A percentile compares a stretch with the other conserved stretches of the same genome.
Conservation (phyloP, 2,113 vertebrate species). For the Hoplias malabaricus region DNA sequence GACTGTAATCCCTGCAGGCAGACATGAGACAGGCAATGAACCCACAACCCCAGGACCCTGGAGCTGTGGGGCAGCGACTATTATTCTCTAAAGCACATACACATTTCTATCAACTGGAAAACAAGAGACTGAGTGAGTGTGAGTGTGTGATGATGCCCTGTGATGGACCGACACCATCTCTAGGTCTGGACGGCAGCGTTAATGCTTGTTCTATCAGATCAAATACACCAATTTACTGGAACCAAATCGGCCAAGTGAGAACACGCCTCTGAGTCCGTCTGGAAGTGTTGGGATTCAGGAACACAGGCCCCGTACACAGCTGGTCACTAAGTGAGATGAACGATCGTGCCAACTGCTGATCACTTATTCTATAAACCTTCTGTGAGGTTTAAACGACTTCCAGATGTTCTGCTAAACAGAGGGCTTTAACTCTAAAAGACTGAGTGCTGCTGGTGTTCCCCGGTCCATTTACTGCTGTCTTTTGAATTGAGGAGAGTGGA, state of each 20-base stretch:
- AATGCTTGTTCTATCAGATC: no score
- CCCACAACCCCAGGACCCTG: no score
- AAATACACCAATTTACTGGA: no score
- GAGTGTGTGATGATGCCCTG: no score
- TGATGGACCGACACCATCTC: no score
- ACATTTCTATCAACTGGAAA: neutral
- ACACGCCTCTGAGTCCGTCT: neutral
- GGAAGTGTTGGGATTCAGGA: neutral
- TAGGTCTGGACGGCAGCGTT: no score
- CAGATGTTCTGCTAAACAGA: neutral
- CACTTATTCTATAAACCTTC: neutral
- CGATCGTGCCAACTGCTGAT: neutral
- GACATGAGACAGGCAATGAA: no score
- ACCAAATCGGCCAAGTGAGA: no score
- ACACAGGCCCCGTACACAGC: neutral
- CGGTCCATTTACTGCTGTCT: neutral
- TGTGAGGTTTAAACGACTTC: slow-evolving; percentile 1
- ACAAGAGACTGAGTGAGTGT: no score
- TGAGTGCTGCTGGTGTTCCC: neutral
- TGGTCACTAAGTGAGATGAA: neutral
- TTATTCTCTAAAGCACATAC: neutral
- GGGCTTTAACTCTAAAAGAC: neutral
- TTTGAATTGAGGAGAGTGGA: neutral
- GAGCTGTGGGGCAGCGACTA: no score
- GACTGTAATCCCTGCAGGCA: neutral